Conservation (phyloP, 2,888 invertebrate genomes). For the Cylloceria caligata region DNA sequence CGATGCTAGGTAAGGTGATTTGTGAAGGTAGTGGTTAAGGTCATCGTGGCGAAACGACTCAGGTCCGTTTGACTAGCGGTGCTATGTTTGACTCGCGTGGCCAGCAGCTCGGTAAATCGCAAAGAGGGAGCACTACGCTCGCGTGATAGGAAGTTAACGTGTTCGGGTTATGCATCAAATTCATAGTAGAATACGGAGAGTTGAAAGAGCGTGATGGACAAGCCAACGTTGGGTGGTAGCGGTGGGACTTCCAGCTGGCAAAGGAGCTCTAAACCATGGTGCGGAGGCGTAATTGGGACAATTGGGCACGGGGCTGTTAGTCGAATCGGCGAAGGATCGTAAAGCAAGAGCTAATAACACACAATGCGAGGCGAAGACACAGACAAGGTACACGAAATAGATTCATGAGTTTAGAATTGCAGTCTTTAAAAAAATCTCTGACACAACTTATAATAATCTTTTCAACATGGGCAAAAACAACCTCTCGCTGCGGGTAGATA, state of each 20-base stretch:
- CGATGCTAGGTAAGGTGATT: conserved; percentile 26
- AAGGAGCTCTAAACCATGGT: conserved; percentile 13
- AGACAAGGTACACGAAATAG: not conserved
- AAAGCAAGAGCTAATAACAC: conserved; percentile 19
- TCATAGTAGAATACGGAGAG: conserved; percentile 13
- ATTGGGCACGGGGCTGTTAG: conserved; percentile 41
- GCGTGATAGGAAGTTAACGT: conserved; percentile 61
- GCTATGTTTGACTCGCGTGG: conserved; percentile 9
- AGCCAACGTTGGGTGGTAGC: not conserved
- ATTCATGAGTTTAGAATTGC: not conserved
- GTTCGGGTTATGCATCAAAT: conserved; percentile 30
- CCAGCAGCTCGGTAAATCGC: conserved; percentile 23
- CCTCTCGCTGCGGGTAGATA: not conserved
- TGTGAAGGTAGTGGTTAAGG: conserved; percentile 56
- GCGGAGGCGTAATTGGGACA: conserved; percentile 55
- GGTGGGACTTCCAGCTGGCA: conserved; percentile 10
- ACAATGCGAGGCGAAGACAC: not conserved
- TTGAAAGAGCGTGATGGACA: conserved; percentile 26
- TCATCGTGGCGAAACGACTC: conserved; percentile 57
- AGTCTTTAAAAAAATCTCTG: not conserved
- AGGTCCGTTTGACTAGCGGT: conserved; percentile 46
- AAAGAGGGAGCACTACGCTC: conserved; percentile 29
- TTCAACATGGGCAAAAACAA: no score
- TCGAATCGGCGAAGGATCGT: conserved; percentile 39
- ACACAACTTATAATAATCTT: no score